Base-by-base conservation (phyloP, 2,888 invertebrate species). In the Chironomus tentans region DNA sequence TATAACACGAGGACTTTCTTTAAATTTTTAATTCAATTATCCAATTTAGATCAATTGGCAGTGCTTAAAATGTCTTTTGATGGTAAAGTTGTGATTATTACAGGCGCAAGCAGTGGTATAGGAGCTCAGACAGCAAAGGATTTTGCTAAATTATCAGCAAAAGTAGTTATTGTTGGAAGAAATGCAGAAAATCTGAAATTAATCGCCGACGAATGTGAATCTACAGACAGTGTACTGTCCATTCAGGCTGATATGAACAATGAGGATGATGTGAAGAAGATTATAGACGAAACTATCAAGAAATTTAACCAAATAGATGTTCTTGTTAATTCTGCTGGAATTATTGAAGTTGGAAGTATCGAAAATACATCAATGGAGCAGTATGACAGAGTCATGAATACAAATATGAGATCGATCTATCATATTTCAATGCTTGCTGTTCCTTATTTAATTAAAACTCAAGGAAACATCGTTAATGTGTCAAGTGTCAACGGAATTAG, bases 401-500 rank as follows among this genome's bases (percentile, higher is more conserved):
- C 92, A 2, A 98, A 98, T 83, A 91, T 96, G 0, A 89, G 95
- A 77, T 88, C 92, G 0, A 86, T 93, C 18, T 93, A 92, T 81
- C 89, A 93, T 77, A 82, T 97, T 78, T 96, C 94, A 0, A 93
- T 92, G 90, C 82, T 96, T 70, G 93, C 95, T 3, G 92, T 93
- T 0, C 97, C 97, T 0, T 90, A 96, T 84, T 86, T 98, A 21
- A 85, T 94, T 2, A 88, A 90, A 83, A 88, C 90, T 0, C 92
- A 94, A 83, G 96, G 96, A n/a, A 93, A 90, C 79, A 91, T 97
- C 79, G 96, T 98, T 0, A 98, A 98, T 82, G 93, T 98, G 0
- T 98, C 97, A 1, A 97, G 97, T 82, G 95, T 98, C 0, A 93
- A 92, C 80, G 98, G 98, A 3, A 87, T 95, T 24, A 86, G 97